Evolutionary conservation across 1,140 invertebrate species (phyloP).

Genomic region (Lepidurus arcticus): DNA sequence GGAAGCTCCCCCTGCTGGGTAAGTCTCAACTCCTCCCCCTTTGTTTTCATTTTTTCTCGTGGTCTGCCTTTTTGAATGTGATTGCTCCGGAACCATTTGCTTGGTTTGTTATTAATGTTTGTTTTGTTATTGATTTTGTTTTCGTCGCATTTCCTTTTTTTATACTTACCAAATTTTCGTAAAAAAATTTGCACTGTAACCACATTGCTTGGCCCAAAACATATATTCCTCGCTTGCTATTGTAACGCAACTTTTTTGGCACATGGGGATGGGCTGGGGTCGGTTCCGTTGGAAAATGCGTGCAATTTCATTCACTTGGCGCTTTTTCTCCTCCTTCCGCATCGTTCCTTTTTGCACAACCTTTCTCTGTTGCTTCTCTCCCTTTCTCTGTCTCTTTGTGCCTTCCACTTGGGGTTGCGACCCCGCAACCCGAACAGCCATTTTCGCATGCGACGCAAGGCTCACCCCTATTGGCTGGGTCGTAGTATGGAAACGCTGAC

Average conservation of each 20-base stretch:
- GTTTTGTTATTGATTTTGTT: background rate
- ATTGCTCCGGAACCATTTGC: background rate
- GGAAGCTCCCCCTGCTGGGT: slow-evolving; percentile 35
- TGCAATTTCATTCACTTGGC: background rate
- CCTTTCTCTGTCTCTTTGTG: slow-evolving; percentile 25
- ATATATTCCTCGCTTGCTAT: too few relatives aligned
- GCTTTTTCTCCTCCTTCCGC: slow-evolving; percentile 11
- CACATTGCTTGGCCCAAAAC: too few relatives aligned
- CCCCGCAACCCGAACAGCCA: slow-evolving; percentile 32
- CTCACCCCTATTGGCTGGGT: slow-evolving; percentile 37
- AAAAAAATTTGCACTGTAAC: background rate
- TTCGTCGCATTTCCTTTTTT: background rate
- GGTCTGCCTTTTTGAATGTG: slow-evolving; percentile 33
- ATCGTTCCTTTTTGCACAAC: background rate
- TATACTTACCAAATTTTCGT: background rate
- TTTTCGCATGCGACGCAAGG: slow-evolving; percentile 34
- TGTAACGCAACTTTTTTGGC: background rate
- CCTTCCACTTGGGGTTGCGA: slow-evolving; percentile 13
- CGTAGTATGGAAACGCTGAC: slow-evolving; percentile 38
- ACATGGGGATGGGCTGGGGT: background rate
- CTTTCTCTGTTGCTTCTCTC: slow-evolving; percentile 27
- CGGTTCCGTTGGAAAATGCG: background rate
- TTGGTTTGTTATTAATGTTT: background rate
- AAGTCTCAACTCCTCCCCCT: slow-evolving; percentile 38
- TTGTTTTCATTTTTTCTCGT: slow-evolving; percentile 31